Base-by-base conservation (phyloP, 1,140 invertebrate species). In the Trichoplusia ni region DNA sequence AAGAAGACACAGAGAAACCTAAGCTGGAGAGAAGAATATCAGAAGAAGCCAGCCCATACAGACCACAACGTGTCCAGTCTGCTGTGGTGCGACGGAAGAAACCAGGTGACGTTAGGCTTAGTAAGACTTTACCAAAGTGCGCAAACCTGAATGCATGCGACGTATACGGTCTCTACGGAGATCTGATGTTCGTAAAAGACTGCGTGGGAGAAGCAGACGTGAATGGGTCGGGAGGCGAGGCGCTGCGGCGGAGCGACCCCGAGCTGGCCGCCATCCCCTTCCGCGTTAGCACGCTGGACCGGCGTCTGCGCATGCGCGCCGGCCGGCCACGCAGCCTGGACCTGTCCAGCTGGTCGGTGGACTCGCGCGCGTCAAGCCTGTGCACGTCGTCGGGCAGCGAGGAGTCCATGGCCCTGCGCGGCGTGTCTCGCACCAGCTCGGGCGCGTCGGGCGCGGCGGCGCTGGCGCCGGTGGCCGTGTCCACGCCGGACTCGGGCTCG, bases 121-220 rank as follows among this genome's bases (percentile, higher is more conserved):
- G 95, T 11, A 96, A 97, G 75, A 96, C 95, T 0, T 81, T 97
- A 23, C 96, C 96, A 0, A 89, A 89, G 54, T 89, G 88, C 31
- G 91, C 95, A 4, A 95, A 95, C 13, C 81, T 94, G 7, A 92
- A 92, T 35, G 86, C 93, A 2, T 96, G 95, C 76, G 96, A 97
- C 81, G 96, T 98, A 0, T 98, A 97, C 80, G 97, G 96, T 0
- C 89, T 98, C 0, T 98, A 98, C 76, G 96, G 95, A 0, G 96
- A 98, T 75, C 89, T 98, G 16, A 97, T 98, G 92, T 96, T 97
- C 82, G 94, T 97, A 1, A 96, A 95, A 78, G 95, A 97, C 81
- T 96, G 96, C 73, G 95, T 96, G 40, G 95, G 95, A 7, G 95
- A 97, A 73, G 93, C 94, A 11, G 93, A 94, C 59, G 93, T 93